Base-by-base conservation (phyloP, 1,140 invertebrate genomes). In the Schlechtendalia chinensis region DNA sequence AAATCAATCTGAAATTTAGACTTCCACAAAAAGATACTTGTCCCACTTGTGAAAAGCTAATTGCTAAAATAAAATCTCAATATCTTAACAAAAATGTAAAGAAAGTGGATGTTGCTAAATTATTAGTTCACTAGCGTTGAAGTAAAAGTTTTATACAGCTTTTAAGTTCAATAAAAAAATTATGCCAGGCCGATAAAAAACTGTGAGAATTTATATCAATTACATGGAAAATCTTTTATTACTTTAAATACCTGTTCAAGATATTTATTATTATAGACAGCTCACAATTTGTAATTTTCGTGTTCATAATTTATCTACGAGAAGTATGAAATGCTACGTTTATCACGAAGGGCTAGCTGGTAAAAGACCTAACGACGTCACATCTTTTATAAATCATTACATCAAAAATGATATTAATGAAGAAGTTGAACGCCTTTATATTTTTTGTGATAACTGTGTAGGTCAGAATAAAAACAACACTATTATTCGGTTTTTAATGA, bases 381-480 rank as follows among this genome's bases (percentile, higher is more conserved):
- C 19, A 29, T 79, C 61, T 39, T 80, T 81, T 81, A 50, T 81
- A 71, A 56, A 81, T 50, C 61, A 80, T 63, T 83, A 61, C 56
- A 24, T 81, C 24, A 19, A 69, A 39, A 81, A 79, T 56, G 29
- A 81, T 74, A 74, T 82, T 74, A 56, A 47, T 24, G 39, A 81
- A 81, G 19, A 63, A 47, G 61, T 80, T 39, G 81, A 65, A 81
- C 27, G 32, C 12, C 45, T 81, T 5, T 58, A 77, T 75, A 53
- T 81, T 19, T 45, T 81, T 81, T 61, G 45, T 71, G 71, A 82
- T 74, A 71, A 81, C 45, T 81, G 80, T 39, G n/a, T 67, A 63
- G 82, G 82, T 27, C 54, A 82, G n/a, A 86, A 87, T 83, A 87
- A 87, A 82, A 85, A 82, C 53, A 63, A 80, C 5, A 14, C 56